Evolutionary conservation across 64 coral and sea anemone species (phyloP).

Genomic region (Pocillopora damicornis): DNA sequence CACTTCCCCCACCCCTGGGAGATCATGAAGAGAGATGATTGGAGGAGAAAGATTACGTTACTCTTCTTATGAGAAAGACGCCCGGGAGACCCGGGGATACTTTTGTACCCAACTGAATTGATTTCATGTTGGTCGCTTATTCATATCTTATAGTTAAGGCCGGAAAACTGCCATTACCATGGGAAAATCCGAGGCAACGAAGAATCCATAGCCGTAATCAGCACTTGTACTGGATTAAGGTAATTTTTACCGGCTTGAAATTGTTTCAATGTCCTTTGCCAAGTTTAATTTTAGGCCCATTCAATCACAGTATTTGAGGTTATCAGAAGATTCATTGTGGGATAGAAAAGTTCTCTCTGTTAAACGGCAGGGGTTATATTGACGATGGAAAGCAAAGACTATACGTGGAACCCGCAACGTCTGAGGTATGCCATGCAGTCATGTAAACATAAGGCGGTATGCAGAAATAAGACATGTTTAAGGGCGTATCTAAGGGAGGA

Average conservation of each 20-base stretch:
- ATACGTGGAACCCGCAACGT: background rate
- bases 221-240: slow-evolving; percentile 40
- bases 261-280: background rate
- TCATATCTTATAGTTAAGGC: background rate
- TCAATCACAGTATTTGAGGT: no score
- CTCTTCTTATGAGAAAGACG: no score
- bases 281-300: no score
- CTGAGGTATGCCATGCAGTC: background rate
- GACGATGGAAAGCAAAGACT: background rate
- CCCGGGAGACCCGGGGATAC: background rate
- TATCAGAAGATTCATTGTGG: background rate
- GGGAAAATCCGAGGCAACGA: slow-evolving; percentile 11
- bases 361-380: slow-evolving; percentile 2
- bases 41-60: no score
- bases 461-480: background rate
- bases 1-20: no score
- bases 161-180: slow-evolving; percentile 24
- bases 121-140: background rate
- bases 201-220: slow-evolving; percentile 16
- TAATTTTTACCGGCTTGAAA: background rate
- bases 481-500: background rate
- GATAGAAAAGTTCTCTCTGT: background rate
- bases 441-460: background rate
- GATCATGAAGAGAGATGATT: no score
- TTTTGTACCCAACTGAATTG: background rate